Percentiles rank a stretch among this genome's conserved stretches.
Conservation (phyloP, 2,888 invertebrate genomes). For the Lochmaea capreae region DNA sequence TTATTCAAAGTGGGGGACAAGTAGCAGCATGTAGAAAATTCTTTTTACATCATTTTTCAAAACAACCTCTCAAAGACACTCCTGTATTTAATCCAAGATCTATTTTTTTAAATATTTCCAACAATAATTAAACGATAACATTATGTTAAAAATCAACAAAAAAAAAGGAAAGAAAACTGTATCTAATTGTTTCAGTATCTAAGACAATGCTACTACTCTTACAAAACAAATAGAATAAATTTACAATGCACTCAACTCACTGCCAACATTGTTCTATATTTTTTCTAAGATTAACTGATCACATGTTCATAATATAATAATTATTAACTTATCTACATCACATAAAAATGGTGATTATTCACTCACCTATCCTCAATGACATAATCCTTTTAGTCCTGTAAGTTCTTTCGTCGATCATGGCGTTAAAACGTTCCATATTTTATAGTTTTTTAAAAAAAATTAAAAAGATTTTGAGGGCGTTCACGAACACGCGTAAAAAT, state of each 20-base stretch:
- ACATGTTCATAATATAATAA: too few relatives aligned
- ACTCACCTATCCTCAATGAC: slow-evolving; percentile 45
- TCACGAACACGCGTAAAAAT: not conserved
- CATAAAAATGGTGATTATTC: not conserved
- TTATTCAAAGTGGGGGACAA: too few relatives aligned
- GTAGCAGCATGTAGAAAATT: too few relatives aligned
- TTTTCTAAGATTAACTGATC: too few relatives aligned
- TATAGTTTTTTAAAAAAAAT: too few relatives aligned
- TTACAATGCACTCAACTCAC: not conserved
- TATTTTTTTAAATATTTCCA: too few relatives aligned
- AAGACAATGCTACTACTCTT: not conserved
- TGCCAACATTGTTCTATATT: not conserved
- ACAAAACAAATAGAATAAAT: not conserved
- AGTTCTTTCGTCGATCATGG: slow-evolving; percentile 19
- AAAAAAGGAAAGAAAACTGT: not conserved
- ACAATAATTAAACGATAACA: too few relatives aligned
- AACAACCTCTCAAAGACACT: too few relatives aligned
- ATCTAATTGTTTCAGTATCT: not conserved
- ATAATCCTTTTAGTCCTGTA: slow-evolving; percentile 39
- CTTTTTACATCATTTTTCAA: too few relatives aligned
- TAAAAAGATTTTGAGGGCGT: not conserved
- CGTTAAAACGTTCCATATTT: slow-evolving; percentile 29
- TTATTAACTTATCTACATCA: too few relatives aligned
- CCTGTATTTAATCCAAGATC: too few relatives aligned
- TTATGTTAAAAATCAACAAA: too few relatives aligned